Evolutionary conservation across 2,113 vertebrate species (phyloP).

Genomic region (Hippocampus barbouri): DNA sequence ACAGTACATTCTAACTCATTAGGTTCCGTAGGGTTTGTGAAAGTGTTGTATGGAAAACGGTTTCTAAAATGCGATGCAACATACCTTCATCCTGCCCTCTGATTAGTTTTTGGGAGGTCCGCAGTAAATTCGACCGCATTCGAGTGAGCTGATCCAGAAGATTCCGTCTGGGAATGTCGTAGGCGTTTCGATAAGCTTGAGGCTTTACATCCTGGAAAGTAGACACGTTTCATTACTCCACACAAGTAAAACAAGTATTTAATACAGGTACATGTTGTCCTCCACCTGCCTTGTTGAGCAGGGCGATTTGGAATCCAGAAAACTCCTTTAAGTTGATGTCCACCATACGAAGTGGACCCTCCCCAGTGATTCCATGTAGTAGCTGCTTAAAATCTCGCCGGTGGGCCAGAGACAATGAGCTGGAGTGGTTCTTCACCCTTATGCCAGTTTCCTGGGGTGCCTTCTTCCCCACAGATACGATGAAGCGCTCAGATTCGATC

Average conservation of each 20-base stretch:
- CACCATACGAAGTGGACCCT: slow-evolving; percentile 79
- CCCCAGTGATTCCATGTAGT: slow-evolving; percentile 88
- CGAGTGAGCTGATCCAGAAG: slow-evolving; percentile 94
- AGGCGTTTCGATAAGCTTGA: slow-evolving; percentile 93
- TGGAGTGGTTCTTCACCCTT: slow-evolving; percentile 92
- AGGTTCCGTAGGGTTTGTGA: not conserved
- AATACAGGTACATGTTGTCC: not conserved
- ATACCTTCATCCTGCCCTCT: slow-evolving; percentile 92
- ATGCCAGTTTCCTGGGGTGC: slow-evolving; percentile 84
- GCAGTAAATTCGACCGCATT: slow-evolving; percentile 93
- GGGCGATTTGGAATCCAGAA: slow-evolving; percentile 89
- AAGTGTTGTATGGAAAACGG: not conserved
- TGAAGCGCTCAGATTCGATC: slow-evolving; percentile 92
- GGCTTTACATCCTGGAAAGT: slow-evolving; percentile 85
- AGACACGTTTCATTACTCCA: not conserved
- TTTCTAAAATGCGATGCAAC: not conserved
- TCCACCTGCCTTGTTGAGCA: slow-evolving; percentile 84
- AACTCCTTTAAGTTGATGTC: slow-evolving; percentile 93
- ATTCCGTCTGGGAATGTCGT: slow-evolving; percentile 91
- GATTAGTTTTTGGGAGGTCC: slow-evolving; percentile 77
- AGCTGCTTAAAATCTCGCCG: slow-evolving; percentile 87
- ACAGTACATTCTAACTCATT: not conserved
- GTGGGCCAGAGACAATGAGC: slow-evolving; percentile 82
- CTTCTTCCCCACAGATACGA: slow-evolving; percentile 91
- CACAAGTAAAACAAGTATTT: not conserved